Evolutionary conservation across 2,888 invertebrate species (phyloP).

Genomic region (Andricus quercusramuli): DNA sequence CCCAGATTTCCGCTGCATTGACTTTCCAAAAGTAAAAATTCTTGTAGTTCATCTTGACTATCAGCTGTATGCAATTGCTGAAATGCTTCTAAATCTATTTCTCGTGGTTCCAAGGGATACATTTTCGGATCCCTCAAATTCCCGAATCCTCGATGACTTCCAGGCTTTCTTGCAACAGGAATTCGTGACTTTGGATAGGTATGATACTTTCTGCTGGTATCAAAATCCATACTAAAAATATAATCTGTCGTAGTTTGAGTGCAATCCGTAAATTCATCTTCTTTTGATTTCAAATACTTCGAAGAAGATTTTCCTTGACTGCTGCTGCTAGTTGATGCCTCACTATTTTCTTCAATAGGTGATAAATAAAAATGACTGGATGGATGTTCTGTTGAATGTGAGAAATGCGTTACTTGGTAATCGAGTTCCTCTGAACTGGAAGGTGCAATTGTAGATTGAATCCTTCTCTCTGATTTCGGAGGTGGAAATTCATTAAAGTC

Average conservation of each 20-base stretch:
- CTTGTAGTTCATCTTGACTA: constrained; percentile 83
- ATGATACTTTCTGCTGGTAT: constrained; percentile 77
- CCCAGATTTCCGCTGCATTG: constrained; percentile 80
- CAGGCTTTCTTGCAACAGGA: constrained; percentile 69
- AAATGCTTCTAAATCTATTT: constrained; percentile 81
- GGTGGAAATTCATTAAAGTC: constrained; percentile 71
- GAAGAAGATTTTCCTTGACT: constrained; percentile 65
- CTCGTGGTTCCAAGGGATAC: constrained; percentile 82
- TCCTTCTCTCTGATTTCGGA: constrained; percentile 57
- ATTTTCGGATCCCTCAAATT: constrained; percentile 72
- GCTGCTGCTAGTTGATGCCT: constrained; percentile 80
- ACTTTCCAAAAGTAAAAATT: constrained; percentile 82
- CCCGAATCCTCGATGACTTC: constrained; percentile 62
- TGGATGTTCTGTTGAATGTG: constrained; percentile 50
- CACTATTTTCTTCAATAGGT: constrained; percentile 82
- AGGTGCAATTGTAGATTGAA: constrained; percentile 43
- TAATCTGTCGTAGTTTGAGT: constrained; percentile 13
- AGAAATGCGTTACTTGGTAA: constrained; percentile 42
- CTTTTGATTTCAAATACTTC: constrained; percentile 38
- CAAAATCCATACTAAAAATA: constrained; percentile 48
- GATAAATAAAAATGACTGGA: constrained; percentile 77
- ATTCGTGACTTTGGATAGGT: constrained; percentile 81
- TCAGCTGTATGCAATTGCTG: constrained; percentile 82
- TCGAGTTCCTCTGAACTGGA: constrained; percentile 42
- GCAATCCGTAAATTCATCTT: constrained; percentile 31